Evolutionary conservation across 2,888 invertebrate genomes (phyloP).

Genomic region (Scrobipalpa costella): DNA sequence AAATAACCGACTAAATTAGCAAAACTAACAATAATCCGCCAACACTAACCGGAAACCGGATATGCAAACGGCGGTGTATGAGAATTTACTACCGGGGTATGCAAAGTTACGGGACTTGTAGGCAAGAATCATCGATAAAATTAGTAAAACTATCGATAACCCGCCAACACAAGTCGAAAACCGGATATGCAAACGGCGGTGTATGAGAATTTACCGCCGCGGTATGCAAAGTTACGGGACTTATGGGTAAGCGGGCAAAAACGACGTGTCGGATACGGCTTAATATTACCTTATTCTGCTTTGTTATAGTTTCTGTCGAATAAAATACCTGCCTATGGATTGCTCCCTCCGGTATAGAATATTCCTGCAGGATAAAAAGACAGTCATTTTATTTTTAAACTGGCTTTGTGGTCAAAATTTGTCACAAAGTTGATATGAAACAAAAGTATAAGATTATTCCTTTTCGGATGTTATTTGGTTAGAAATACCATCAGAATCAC

Average conservation of each 20-base stretch:
- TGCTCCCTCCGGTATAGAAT: too few species aligned
- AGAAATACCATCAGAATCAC: too few species aligned
- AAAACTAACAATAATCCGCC: neutral
- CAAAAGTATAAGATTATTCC: too few species aligned
- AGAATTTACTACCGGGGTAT: conserved; percentile 50
- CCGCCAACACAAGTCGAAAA: conserved; percentile 30
- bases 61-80: conserved; percentile 62
- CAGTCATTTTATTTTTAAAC: too few species aligned
- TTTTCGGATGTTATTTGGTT: too few species aligned
- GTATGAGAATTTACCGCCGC: conserved; percentile 59
- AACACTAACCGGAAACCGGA: conserved; percentile 40
- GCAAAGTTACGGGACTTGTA: neutral
- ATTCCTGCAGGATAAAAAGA: too few species aligned
- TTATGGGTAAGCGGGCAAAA: conserved; percentile 29
- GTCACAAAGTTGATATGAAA: too few species aligned
- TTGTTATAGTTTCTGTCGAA: neutral
- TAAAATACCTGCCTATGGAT: too few species aligned
- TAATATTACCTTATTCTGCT: conserved; percentile 21
- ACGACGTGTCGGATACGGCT: conserved; percentile 29
- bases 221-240: conserved; percentile 45
- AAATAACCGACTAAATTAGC: neutral
- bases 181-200: conserved; percentile 61
- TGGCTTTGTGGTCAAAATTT: too few species aligned
- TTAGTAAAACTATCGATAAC: neutral
- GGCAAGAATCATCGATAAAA: too few species aligned